These are phyloP conservation scores for Selenia dentaria DNA, from an alignment of 2,888 invertebrate genomes.

Conservation along the genomic window DNA sequence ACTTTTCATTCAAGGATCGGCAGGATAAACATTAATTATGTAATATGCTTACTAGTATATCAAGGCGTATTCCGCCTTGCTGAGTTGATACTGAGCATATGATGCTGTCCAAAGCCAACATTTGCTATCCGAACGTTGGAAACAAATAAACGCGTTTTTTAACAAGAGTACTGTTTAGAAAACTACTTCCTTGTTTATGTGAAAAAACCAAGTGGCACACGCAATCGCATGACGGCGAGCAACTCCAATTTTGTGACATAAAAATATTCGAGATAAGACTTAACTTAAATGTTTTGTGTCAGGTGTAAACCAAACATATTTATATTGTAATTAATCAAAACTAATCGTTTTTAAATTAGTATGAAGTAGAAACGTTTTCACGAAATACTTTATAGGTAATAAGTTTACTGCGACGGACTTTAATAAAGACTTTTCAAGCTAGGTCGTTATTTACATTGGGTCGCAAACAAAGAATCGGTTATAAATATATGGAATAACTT, in stretches of 20 bases:
- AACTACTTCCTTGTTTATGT: constrained; percentile 40
- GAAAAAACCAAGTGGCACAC: constrained; percentile 51
- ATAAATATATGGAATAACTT: no score
- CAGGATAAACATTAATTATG: no score
- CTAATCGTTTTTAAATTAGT: constrained; percentile 14
- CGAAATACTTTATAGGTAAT: no score
- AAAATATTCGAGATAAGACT: constrained; percentile 44
- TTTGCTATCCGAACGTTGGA: background rate
- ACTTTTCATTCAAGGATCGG: no score
- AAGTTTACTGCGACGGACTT: no score
- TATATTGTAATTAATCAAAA: constrained; percentile 26
- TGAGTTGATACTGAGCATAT: no score
- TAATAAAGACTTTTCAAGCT: no score
- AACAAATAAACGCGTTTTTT: constrained; percentile 16
- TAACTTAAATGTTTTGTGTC: constrained; percentile 42
- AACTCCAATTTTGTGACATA: constrained; percentile 46
- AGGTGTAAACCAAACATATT: constrained; percentile 44
- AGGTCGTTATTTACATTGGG: no score
- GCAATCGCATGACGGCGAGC: constrained; percentile 66
- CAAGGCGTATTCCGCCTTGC: no score
- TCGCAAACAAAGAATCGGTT: no score
- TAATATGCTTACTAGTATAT: no score
- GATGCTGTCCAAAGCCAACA: background rate
- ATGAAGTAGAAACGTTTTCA: background rate
- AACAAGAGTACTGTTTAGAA: constrained; percentile 32